Evolutionary conservation across 2,888 invertebrate genomes (phyloP).

Genomic region (Drosophila macrospina): DNA sequence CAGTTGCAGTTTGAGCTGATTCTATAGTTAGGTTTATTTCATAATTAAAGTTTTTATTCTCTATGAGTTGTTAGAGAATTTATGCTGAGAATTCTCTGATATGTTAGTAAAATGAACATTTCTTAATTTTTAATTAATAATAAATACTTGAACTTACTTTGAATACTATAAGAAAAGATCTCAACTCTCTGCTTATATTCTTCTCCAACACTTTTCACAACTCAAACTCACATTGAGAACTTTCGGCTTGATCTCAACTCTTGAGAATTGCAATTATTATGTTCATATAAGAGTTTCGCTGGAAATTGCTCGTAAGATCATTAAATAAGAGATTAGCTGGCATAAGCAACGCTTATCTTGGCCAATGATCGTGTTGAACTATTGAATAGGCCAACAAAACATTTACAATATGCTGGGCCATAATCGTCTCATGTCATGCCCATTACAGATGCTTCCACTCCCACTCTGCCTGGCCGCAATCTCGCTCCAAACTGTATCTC

Average conservation of each 20-base stretch:
- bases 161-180: no score
- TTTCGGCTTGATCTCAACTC: no score
- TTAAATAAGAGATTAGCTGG: conserved; percentile 17
- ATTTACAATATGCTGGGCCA: conserved; percentile 41
- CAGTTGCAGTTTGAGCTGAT: no score
- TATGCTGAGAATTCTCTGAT: no score
- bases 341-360: conserved; percentile 19
- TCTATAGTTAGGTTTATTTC: no score
- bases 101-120: no score
- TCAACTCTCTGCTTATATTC: no score
- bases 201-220: no score
- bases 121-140: no score
- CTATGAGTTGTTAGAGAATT: no score
- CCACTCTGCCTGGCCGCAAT: conserved; percentile 5
- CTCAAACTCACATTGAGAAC: not conserved
- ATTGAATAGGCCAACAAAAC: conserved; percentile 22
- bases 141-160: no score
- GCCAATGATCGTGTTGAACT: conserved; percentile 38
- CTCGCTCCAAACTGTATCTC: conserved; percentile 38
- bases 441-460: conserved; percentile 42
- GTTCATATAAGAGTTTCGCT: not conserved
- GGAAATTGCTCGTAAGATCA: conserved; percentile 3
- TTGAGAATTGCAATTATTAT: not conserved
- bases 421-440: conserved; percentile 75
- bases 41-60: no score